Base-by-base conservation (phyloP, 1,140 invertebrate species). In the Bombus turneri region DNA sequence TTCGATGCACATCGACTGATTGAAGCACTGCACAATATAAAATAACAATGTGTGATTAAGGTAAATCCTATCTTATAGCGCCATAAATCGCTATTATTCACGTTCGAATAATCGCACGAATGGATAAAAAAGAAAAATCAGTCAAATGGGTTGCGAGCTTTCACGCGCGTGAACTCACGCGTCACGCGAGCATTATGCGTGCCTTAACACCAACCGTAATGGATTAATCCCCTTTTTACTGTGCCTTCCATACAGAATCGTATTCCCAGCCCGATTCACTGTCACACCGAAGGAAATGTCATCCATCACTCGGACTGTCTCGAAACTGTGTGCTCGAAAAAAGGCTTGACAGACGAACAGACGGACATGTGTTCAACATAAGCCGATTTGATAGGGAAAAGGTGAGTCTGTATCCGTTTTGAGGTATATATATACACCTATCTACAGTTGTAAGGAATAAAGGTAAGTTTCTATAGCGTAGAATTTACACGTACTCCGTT, bases 161-260 rank as follows among this genome's bases (percentile, higher is more conserved):
- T 59, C 82, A 34, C 53, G 81, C n/a, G 34, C 47, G 41, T 85
- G 73, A 31, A 81, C 57, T 28, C 57, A 43, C 66, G 53, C 22
- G 28, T 15, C 39, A 22, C 10, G 18, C 41, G 41, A 25, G 68
- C 22, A 81, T 88, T 86, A 82, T 76, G 85, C 88, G 87, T 88
- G 87, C 87, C 64, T 64, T 75, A 75, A 82, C 79, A 79, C 59
- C 64, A 75, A n/a, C 69, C 22, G 53, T 82, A 86, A 88, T 86
- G 88, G 88, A 89, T 89, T 89, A 89, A 89, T 75, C 79, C 83
- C 68, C 79, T 79, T 86, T 73, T 59, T 73, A 37, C 39, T 15
- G 59, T 68, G n/a, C n/a, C 68, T n/a, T 43, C 57, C 37, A 80
- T 72, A 28, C 28, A 41, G 57, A 25, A 79, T 59, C 73, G 71